These are phyloP conservation scores for Pteronotus mesoamericanus DNA, from an alignment of 2,797 vertebrate species.

Conservation along the genomic window DNA sequence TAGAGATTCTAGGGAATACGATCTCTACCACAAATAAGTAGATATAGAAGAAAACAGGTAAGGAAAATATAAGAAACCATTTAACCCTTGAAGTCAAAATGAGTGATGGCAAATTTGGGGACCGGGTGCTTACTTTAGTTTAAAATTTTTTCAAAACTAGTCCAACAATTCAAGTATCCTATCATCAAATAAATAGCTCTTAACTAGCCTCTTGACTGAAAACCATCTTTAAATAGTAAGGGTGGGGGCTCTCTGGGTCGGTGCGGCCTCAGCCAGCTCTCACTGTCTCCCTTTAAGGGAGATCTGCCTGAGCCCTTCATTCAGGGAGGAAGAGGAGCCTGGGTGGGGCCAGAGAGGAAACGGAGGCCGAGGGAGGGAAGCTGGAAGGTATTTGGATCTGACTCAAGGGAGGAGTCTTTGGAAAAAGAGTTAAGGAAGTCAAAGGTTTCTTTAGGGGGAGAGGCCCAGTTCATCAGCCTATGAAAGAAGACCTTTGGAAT, in stretches of 20 bases:
- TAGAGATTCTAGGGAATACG: background rate
- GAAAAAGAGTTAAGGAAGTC: background rate
- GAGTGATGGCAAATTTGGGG: background rate
- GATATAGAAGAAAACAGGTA: background rate
- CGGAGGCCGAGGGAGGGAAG: background rate
- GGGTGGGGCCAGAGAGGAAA: background rate
- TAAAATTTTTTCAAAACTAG: background rate
- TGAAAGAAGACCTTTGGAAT: background rate
- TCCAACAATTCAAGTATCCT: background rate
- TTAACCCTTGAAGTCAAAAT: background rate
- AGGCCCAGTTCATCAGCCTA: background rate
- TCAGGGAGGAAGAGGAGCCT: background rate
- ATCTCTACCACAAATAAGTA: conserved; percentile 1
- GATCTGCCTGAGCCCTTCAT: background rate
- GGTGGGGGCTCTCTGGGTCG: background rate
- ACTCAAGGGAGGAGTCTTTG: background rate
- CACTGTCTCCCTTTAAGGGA: background rate
- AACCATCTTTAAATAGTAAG: background rate
- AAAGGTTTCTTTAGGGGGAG: background rate
- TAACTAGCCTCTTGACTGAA: background rate
- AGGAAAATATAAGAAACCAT: background rate
- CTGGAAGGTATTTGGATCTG: background rate
- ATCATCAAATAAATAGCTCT: background rate
- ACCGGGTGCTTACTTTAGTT: background rate
- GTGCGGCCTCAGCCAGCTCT: background rate